Base-by-base conservation (phyloP, 2,888 invertebrate species). In the Acrocyrtus sp. region DNA sequence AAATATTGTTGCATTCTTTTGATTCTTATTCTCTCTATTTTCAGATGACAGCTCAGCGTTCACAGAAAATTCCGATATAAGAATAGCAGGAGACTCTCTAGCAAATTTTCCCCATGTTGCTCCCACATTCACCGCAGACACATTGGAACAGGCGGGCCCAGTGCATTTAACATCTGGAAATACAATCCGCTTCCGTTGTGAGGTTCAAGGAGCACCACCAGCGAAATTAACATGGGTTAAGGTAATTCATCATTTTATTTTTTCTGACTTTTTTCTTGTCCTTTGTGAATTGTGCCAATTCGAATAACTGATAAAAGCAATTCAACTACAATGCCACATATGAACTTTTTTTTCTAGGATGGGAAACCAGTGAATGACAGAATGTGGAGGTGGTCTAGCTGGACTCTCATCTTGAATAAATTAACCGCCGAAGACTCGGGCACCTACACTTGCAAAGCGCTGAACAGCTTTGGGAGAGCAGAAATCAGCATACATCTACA, bases 151-250 rank as follows among this genome's bases (percentile, higher is more conserved):
- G 63, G 56, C 72, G 41, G 78, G 79, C n/a, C 73, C 78, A 3
- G 75, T 80, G 54, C 78, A 79, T 43, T 68, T 80, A 27, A 75
- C 79, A n/a, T 74, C 78, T 21, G 80, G 80, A 63, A 78, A 77
- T 61, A 75, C 79, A 27, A 79, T 79, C 50, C 68, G 79, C 19
- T 76, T 80, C 50, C 74, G 69, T 22, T 80, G 80, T 50, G 79
- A 79, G 63, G 67, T 78, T 53, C 75, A 75, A 60, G 77, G 79
- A 47, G 47, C 50, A 22, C 74, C 77, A 27, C 67, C 76, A 45
- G 63, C 80, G 1, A 79, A 75, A 73, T 54, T 80, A n/a, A 77
- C 74, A 4, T 80, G 80, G 80, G 61, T 78, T 50, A 80, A 80
- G 69, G 80, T 80, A 67, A 24, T 3, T 39, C 8, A 5, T 1